These are phyloP conservation scores for Nomada lathburiana DNA, from an alignment of 2,888 invertebrate species.

Conservation along the genomic window DNA sequence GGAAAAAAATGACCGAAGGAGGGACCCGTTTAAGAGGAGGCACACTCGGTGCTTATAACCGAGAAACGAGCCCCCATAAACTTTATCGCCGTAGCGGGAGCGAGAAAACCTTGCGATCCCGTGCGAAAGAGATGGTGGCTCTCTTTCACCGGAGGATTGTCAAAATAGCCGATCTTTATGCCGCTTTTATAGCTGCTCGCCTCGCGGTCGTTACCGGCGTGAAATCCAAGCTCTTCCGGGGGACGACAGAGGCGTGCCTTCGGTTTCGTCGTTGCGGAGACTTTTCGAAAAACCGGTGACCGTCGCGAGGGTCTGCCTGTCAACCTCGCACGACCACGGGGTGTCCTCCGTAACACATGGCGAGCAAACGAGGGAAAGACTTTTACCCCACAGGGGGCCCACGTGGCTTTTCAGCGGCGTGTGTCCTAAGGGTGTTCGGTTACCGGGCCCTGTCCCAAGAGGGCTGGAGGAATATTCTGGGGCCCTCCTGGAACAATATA, in stretches of 20 bases:
- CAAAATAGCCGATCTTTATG: constrained; percentile 84
- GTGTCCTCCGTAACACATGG: constrained; percentile 79
- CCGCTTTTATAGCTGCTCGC: constrained; percentile 77
- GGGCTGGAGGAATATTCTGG: constrained; percentile 45
- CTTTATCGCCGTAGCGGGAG: constrained; percentile 76
- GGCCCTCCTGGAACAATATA: constrained; percentile 55
- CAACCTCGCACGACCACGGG: constrained; percentile 26
- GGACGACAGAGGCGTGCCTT: constrained; percentile 35
- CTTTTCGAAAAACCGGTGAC: constrained; percentile 65
- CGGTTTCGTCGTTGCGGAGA: constrained; percentile 36
- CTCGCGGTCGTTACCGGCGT: constrained; percentile 76
- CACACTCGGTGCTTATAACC: constrained; percentile 63
- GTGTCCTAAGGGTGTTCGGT: constrained; percentile 67
- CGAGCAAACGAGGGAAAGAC: constrained; percentile 81
- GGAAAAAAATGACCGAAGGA: neutral
- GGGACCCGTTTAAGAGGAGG: constrained; percentile 60
- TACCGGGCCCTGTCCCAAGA: constrained; percentile 67
- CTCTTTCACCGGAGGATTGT: constrained; percentile 76
- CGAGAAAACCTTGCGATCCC: neutral
- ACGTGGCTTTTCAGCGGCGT: constrained; percentile 76
- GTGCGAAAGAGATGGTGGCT: constrained; percentile 24
- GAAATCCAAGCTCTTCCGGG: constrained; percentile 79
- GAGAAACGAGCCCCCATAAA: constrained; percentile 80
- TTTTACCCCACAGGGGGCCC: constrained; percentile 81
- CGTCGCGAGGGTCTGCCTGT: constrained; percentile 57